Evolutionary conservation across 2,797 vertebrate genomes (phyloP), one percentile per base, ranked within the genome.

Genomic region (Rhinoraja longicauda): DNA sequence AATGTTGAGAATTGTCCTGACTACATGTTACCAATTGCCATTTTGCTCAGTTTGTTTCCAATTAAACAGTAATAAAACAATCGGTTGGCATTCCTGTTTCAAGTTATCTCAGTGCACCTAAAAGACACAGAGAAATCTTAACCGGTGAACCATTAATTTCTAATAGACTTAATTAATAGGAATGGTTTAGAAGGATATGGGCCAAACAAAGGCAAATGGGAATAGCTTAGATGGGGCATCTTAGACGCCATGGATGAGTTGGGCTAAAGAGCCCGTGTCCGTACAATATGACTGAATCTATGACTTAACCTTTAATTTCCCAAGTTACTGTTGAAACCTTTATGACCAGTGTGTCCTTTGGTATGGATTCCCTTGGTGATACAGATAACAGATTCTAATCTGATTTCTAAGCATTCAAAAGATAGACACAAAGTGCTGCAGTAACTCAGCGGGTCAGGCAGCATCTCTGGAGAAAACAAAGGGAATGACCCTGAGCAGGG

Each of bases 1-100:
- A 13, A 17, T 86, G 0, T 8, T 5, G 6, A 57, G 13, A 86
- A n/a, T 62, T 32, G 15, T 88, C 29, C n/a, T 36, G 6, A 17
- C 64, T 67, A 64, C 64, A 19, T 19, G 10, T 32, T 67, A 36
- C 21, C 53, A 82, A 82, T 59, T 82, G 45, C 57, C 81, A 67
- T 88, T 88, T 32, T 64, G 59, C 59, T 62, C 13, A 15, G 64
- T 88, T 36, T 67, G 59, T 88, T 88, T 88, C 82, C 82, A 86
- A 64, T 86, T 13, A 32, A 57, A 13, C 57, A 32, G 3, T 29
- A 32, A 12, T 32, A 62, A 59, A 57, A 86, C 15, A 15, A 86
- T 86, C 86, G 57, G 4, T n/a, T 86, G 64, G 13, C 13, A n/a
- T 59, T 13, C 10, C 81, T 13, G 29, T 15, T 29, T 86, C 62